Percentiles rank a stretch among this genome's conserved stretches.
phyloP scores from a whole-genome alignment of 1,140 invertebrate species.

The Lineus longissimus region DNA sequence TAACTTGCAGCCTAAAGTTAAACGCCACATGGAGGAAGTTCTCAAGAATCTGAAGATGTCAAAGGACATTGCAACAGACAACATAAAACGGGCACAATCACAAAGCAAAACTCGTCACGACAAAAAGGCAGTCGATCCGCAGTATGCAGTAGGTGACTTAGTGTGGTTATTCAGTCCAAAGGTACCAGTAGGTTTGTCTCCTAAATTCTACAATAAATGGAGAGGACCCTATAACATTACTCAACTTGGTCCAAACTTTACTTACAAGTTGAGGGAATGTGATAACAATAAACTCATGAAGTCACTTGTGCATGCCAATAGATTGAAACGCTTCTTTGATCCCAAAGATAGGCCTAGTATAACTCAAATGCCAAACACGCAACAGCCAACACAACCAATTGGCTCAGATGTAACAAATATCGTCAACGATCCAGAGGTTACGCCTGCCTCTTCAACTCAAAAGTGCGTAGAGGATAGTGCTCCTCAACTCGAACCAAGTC shows the following conservation, averaged over 20 bases:
- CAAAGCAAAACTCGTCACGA: conserved; percentile 1
- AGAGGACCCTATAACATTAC: not conserved
- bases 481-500: too few species aligned
- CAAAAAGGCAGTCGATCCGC: conserved; percentile 1
- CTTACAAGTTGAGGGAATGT: conserved; percentile 12
- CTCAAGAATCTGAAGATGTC: not conserved
- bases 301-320: not conserved
- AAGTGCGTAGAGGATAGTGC: too few species aligned
- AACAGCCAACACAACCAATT: too few species aligned
- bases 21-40: not conserved
- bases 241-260: conserved; percentile 8
- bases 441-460: too few species aligned
- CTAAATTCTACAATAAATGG: conserved; percentile 2
- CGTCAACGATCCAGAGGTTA: too few species aligned
- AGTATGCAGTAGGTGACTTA: not conserved
- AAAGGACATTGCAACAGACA: not conserved
- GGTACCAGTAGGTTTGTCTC: not conserved
- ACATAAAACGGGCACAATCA: not conserved
- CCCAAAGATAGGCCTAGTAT: too few species aligned
- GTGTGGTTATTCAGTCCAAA: not conserved
- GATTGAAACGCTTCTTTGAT: not conserved
- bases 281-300: not conserved
- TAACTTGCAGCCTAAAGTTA: not conserved
- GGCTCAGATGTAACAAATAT: too few species aligned
- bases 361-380: too few species aligned